A percentile compares a stretch with the other conserved stretches of the same genome.
phyloP scores from a whole-genome alignment of 64 coral and sea anemone genomes.

The Stichodactyla mertensii region DNA sequence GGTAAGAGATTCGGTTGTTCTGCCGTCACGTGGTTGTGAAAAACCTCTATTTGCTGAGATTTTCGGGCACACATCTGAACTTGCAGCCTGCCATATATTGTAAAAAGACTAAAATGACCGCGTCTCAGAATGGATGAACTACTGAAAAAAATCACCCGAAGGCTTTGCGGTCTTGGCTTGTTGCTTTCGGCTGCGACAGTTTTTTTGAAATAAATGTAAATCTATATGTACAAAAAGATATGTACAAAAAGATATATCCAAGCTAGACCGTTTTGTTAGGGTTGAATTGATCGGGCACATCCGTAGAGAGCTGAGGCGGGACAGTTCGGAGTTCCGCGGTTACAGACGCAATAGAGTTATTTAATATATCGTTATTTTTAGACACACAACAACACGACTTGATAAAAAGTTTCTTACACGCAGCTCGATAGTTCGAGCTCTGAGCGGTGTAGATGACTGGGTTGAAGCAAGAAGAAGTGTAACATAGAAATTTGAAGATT shows the following conservation, averaged over 20 bases:
- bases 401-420: not conserved
- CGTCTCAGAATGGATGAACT: too few relatives aligned
- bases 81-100: too few relatives aligned
- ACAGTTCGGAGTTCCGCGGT: not conserved
- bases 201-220: too few relatives aligned
- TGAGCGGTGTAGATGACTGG: constrained; percentile 33
- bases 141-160: too few relatives aligned
- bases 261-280: not conserved
- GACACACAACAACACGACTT: not conserved
- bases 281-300: not conserved
- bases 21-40: too few relatives aligned
- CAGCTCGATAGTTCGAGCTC: constrained; percentile 43
- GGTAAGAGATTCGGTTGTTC: too few relatives aligned
- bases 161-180: too few relatives aligned
- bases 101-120: too few relatives aligned
- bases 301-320: not conserved
- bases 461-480: constrained; percentile 28
- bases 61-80: too few relatives aligned
- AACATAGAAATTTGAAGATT: constrained; percentile 33
- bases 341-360: not conserved
- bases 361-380: not conserved
- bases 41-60: too few relatives aligned
- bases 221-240: too few relatives aligned
- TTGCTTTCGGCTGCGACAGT: too few relatives aligned
- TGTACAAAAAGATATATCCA: not conserved